A percentile compares a stretch with the other conserved stretches of the same genome.
phyloP scores from a whole-genome alignment of 2,113 vertebrate species.

The Jaculus jaculus region DNA sequence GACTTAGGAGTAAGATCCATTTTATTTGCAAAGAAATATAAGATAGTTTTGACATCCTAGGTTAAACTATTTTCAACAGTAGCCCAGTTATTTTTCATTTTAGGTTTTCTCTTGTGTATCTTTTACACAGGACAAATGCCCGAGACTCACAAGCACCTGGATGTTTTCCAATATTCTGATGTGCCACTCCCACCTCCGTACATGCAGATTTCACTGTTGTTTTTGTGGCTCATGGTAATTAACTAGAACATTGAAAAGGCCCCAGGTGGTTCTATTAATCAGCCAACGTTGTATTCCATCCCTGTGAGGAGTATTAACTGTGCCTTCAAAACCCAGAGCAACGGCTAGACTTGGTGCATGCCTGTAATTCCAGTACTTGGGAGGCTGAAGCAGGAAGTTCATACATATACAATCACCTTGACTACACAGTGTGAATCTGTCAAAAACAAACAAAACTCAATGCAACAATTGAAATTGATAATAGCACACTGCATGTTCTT shows the following conservation, averaged over 20 bases:
- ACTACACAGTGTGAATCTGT: background rate
- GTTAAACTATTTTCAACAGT: constrained; percentile 17
- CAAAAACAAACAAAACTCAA: background rate
- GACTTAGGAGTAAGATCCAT: background rate
- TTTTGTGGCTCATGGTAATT: background rate
- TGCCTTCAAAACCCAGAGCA: background rate
- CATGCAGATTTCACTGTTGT: background rate
- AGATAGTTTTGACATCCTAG: constrained; percentile 4
- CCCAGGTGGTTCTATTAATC: background rate
- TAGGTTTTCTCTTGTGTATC: background rate
- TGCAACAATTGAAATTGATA: background rate
- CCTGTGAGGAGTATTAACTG: background rate
- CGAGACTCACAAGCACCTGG: background rate
- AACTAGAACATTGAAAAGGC: constrained; percentile 2
- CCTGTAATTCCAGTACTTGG: background rate
- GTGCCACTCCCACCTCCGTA: background rate
- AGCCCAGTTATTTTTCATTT: background rate
- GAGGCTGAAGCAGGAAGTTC: background rate
- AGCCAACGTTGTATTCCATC: background rate
- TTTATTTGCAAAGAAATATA: background rate
- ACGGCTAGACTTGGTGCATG: background rate
- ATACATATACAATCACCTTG: background rate
- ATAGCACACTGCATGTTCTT: too few relatives aligned
- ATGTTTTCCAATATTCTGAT: background rate
- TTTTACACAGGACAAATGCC: background rate